Evolutionary conservation across 2,888 invertebrate genomes (phyloP).

Genomic region (Heliconius erato): DNA sequence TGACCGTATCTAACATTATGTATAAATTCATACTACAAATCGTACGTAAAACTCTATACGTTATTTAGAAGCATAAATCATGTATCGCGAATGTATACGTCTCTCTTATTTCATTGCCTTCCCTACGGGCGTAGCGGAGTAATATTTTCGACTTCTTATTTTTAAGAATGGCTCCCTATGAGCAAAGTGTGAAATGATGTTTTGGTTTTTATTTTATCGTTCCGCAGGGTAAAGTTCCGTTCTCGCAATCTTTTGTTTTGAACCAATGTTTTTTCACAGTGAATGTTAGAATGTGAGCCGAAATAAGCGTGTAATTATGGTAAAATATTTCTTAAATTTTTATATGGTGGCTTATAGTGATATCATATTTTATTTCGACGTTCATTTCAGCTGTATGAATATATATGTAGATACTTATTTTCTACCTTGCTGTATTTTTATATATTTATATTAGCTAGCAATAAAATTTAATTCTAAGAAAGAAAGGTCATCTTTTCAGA

Average conservation of each 20-base stretch:
- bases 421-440: background rate
- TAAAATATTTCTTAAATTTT: background rate
- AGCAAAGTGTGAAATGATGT: slow-evolving; percentile 69
- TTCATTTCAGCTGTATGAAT: background rate
- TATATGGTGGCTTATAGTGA: background rate
- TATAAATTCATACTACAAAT: background rate
- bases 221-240: slow-evolving; percentile 61
- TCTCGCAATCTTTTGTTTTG: slow-evolving; percentile 33
- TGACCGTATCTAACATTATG: background rate
- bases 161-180: slow-evolving; percentile 57
- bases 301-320: background rate
- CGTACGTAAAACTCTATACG: background rate
- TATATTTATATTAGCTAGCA: background rate
- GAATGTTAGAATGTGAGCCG: background rate
- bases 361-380: background rate
- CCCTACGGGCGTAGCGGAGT: slow-evolving; percentile 57
- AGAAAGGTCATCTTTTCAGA: too few relatives aligned
- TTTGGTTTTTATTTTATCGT: slow-evolving; percentile 64
- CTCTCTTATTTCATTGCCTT: slow-evolving; percentile 57
- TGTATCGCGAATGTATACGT: slow-evolving; percentile 32
- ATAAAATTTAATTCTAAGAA: too few relatives aligned
- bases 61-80: slow-evolving; percentile 33
- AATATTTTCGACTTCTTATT: slow-evolving; percentile 60
- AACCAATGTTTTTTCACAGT: slow-evolving; percentile 2
- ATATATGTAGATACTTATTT: background rate